Base-by-base conservation (phyloP, 2,888 invertebrate species). In the Pogonocherus hispidulus region DNA sequence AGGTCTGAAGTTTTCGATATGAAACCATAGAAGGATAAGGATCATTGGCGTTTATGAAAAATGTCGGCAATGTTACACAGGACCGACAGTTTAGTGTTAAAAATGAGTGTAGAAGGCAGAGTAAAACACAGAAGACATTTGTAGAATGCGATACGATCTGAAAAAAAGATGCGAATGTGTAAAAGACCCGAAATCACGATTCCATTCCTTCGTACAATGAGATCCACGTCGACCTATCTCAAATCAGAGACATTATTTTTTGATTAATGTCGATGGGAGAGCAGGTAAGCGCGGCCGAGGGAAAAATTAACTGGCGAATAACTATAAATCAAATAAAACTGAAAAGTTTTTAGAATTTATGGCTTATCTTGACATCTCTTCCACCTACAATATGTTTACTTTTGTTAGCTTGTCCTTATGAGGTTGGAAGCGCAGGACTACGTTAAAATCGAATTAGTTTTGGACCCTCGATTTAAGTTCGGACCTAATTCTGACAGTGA, bases 361-460 rank as follows among this genome's bases (percentile, higher is more conserved):
- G 67, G 75, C 70, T 71, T 69, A 74, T 78, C 74, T 76, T 70
- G 81, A 80, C 80, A 77, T 70, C 76, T 78, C 67, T 79, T 76
- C 82, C 81, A 79, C 82, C 82, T 79, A 80, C 81, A 78, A 81
- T 80, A 74, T 81, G 80, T 81, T 82, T 81, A 82, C 78, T 76
- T 76, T 77, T 76, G 71, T 76, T 22, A 49, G 65, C 55, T 56
- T 66, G 71, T 71, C 71, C 71, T 56, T 66, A 60, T 37, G 60
- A 47, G 62, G 56, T 46, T 47, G 32, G 19, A 52, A 14, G 52
- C 32, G 52, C 52, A 32, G 46, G 51, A 63, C 57, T 64, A 64
- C 20, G 68, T 64, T 59, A 64, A 64, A 68, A 59, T 64, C 68
- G 68, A 68, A 68, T 68, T 68, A 68, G 68, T 68, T 27, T 68